Conservation (phyloP, 2,113 vertebrate species). For the Recurvirostra avosetta region DNA sequence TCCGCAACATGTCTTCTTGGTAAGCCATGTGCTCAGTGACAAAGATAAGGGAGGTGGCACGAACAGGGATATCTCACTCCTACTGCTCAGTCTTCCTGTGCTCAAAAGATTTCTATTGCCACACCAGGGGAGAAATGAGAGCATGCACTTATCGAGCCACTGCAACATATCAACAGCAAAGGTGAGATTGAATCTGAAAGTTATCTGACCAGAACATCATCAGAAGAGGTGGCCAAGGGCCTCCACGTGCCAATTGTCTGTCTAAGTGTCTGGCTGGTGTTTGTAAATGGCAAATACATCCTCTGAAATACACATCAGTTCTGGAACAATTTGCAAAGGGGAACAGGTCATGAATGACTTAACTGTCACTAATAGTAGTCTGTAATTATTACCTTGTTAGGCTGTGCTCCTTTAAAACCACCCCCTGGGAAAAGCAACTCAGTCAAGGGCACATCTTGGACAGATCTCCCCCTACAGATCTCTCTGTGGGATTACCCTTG, state of each 20-base stretch:
- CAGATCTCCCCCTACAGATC: background rate
- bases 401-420: background rate
- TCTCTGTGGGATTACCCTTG: conserved; percentile 4
- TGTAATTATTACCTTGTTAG: conserved; percentile 28
- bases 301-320: background rate
- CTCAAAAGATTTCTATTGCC: background rate
- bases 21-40: background rate
- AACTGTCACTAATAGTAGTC: background rate
- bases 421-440: background rate
- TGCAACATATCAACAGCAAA: background rate
- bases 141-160: background rate
- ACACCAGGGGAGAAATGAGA: background rate
- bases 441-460: conserved; percentile 41
- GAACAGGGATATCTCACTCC: background rate
- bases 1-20: background rate
- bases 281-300: background rate
- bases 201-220: background rate
- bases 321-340: background rate
- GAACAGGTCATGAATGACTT: conserved; percentile 6
- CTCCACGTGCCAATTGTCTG: background rate
- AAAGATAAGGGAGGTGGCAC: background rate
- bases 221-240: background rate
- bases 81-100: background rate
- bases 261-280: background rate
- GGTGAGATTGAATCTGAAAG: background rate